phyloP scores from a whole-genome alignment of 2,797 vertebrate species.

The Pyrocephalus nanus region DNA sequence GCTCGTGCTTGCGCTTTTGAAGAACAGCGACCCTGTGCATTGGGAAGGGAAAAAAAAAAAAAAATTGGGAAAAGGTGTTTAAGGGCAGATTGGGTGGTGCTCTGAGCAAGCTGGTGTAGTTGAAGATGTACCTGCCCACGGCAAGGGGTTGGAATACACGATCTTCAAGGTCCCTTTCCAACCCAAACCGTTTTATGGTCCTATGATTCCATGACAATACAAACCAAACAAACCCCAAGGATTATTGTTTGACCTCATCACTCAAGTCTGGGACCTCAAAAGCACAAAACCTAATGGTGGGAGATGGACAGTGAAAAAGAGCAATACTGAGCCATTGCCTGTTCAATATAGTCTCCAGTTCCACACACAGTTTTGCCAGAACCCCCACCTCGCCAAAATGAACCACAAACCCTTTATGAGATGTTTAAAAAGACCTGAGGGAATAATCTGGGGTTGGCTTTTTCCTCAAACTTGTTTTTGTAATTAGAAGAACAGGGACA shows the following conservation, averaged over 20 bases:
- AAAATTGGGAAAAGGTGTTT: not conserved
- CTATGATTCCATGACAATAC: no score
- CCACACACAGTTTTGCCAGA: rapidly evolving
- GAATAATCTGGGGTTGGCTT: not conserved
- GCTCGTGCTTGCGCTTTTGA: not conserved
- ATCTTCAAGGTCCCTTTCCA: not conserved
- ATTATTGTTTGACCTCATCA: not conserved
- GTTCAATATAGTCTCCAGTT: rapidly evolving
- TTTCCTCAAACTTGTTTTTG: no score
- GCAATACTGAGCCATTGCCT: rapidly evolving
- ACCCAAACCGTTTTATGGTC: no score
- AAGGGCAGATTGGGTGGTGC: not conserved
- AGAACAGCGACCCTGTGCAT: not conserved
- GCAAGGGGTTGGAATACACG: not conserved
- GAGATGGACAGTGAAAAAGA: rapidly evolving
- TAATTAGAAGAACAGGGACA: not conserved
- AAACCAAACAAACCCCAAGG: not conserved
- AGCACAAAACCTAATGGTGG: not conserved
- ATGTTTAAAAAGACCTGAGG: not conserved
- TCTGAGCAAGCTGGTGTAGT: not conserved
- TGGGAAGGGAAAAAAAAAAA: rapidly evolving
- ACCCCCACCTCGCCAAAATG: not conserved
- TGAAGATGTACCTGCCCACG: not conserved
- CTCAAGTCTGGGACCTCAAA: rapidly evolving
- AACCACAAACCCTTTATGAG: not conserved